Evolutionary conservation across 2,888 invertebrate genomes (phyloP), one percentile per base, ranked within the genome.

Genomic region (Formica aserva): DNA sequence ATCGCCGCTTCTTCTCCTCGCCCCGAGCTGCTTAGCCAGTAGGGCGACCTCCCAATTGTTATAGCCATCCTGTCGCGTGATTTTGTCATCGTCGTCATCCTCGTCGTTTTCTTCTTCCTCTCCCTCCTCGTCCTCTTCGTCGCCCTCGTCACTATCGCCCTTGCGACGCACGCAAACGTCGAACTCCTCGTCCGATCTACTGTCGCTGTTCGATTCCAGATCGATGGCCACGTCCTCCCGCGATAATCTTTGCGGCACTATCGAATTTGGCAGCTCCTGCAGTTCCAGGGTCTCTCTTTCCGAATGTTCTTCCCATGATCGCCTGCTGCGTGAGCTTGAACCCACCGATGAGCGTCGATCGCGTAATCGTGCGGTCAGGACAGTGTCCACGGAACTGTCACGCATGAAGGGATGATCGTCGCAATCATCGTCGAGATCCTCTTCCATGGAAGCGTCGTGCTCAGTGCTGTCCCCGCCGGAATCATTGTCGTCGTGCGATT

Each of bases 41-140:
- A 97, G 97, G 94, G 96, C 96, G 0, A 97, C 97, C 94, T 98
- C 97, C 97, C 97, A 97, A 92, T 97, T 96, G 86, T 97, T 96
- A 85, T 95, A 94, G 3, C 90, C 93, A 3, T 93, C 92, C 5
- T 94, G 78, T 63, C 87, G 71, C 75, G 88, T 65, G 55, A 89
- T 87, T 3, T 82, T 88, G 3, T 89, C 89, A 1, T 94, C 94
- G 4, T 85, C 82, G 2, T 77, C 90, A 11, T 82, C 85, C 11
- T 91, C 91, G 18, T 89, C 93, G 9, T 90, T 92, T 15, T 94
- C 94, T 11, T 92, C 94, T 11, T 94, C 90, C 8, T 83, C 86
- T 15, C 91, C 91, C 13, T 89, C 93, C 5, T 90, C 92, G n/a
- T 94, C 94, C 11, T 92, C 94, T 13, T 94, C 94, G 52, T 84